Base-by-base conservation (phyloP, 92 coral and sea anemone species). In the Porites rus region DNA sequence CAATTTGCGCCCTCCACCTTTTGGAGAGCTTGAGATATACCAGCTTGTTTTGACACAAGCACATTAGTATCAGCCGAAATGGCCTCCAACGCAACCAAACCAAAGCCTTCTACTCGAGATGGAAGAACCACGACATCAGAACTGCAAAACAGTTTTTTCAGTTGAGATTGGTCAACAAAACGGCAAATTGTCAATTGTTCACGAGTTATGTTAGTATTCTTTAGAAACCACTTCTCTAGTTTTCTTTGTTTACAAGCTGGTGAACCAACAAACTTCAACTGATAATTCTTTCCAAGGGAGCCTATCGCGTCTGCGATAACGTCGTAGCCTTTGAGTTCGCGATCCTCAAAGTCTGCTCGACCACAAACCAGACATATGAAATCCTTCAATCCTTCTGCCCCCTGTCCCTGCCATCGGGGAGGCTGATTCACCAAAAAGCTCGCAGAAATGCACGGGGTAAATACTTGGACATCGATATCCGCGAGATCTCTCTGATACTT, bases 21-120 rank as follows among this genome's bases (percentile, higher is more conserved):
- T 10, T 21, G 17, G 18, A 75, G 81, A 12, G 66, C 53, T n/a
- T 2, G 8, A 18, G 81, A 22, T 0, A 84, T 74, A 5, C 88
- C 88, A 8, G 75, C 25, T 0, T 52, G 69, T n/a, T 2, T 8
- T 2, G 84, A 67, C 0, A 80, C 7, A 0, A 80, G 84, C 1
- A 80, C 75, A 0, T 74, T 74, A 10, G 17, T 16, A 0, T 24
- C 53, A 0, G 75, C 65, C 1, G 84, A 80, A 25, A 80, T 51
- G 0, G 75, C 84, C 6, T 80, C 84, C 8, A 80, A 18, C 0
- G 84, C 84, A 1, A 19, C 65, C 54, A 84, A 1, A 0, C 88
- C 88, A 62, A 84, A 84, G 2, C 64, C 82, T n/a, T 84, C 88
- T 7, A 8, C 82, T 0, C 88, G 80, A 0, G 88, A 84, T 0